Evolutionary conservation across 2,888 invertebrate species (phyloP), one percentile per base, ranked within the genome.

Genomic region (Erebia palarica): DNA sequence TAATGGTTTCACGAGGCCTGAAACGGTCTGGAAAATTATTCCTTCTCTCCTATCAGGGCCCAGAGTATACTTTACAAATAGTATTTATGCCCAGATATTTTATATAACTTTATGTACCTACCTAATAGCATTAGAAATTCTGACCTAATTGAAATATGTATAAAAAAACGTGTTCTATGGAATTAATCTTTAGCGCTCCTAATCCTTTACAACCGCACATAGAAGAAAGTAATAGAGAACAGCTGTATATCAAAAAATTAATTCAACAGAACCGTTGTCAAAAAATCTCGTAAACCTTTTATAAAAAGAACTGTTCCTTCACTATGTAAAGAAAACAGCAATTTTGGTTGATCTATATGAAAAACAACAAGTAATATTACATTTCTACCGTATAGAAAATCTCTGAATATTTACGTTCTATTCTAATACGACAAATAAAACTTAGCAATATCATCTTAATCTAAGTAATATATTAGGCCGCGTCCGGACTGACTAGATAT

Each of bases 251-350:
- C 21, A 53, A 65, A 66, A 67, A 49, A 49, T 21, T 67, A n/a
- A 66, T 60, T 64, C 18, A 55, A 16, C 13, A 61, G 49, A 61
- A 70, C 60, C 7, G 58, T 11, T 42, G 9, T 18, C 18, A 64
- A 21, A 21, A 42, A 60, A 65, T 70, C 60, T 70, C 65, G 21
- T 53, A 59, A 18, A 59, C 47, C 36, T 36, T 36, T 36, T 69
- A 55, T 65, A 47, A 49, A 27, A 66, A 60, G 47, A 13, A 16
- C 61, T 27, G 65, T 51, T 58, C 9, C 68, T 64, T 60, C 61
- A 75, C 75, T 75, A 71, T 75, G 75, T 75, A 59, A 68, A 68
- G 68, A 59, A 65, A 58, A 67, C 70, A 57, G 70, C 55, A 44
- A 51, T 69, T 74, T 70, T 73, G 65, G 65, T 72, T 21, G 60